Percentiles rank a stretch among this genome's conserved stretches.
Conservation (phyloP, 2,113 vertebrate genomes). For the Phrynosoma platyrhinos region DNA sequence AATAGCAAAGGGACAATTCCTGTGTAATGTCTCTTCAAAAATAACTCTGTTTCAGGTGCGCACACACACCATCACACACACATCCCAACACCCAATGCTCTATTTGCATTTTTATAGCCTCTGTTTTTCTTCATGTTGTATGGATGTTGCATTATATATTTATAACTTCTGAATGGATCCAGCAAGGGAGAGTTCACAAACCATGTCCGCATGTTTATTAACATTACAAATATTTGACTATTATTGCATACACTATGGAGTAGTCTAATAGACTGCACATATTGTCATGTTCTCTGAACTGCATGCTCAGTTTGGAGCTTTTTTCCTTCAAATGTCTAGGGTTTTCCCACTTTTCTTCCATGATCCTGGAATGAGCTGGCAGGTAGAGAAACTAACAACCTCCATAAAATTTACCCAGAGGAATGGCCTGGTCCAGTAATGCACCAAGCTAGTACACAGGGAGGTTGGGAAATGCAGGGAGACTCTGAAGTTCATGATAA, state of each 20-base stretch:
- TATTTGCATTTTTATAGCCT: constrained; percentile 16
- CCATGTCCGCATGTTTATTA: constrained; percentile 28
- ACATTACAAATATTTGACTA: constrained; percentile 43
- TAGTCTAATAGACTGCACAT: background rate
- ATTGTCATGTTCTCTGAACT: background rate
- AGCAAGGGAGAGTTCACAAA: constrained; percentile 30
- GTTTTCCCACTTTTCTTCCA: too few relatives aligned
- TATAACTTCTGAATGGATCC: constrained; percentile 30
- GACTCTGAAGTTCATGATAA: too few relatives aligned
- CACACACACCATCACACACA: background rate
- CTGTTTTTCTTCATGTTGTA: background rate
- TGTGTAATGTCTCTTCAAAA: background rate
- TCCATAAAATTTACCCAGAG: too few relatives aligned
- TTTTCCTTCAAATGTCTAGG: background rate
- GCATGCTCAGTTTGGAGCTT: too few relatives aligned
- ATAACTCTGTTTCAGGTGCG: background rate
- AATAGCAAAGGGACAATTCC: background rate
- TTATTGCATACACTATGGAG: background rate
- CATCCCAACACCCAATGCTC: background rate
- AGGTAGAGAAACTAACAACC: too few relatives aligned
- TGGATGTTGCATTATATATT: background rate
- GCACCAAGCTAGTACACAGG: too few relatives aligned
- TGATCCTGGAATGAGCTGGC: too few relatives aligned
- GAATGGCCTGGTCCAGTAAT: too few relatives aligned
- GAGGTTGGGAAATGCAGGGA: too few relatives aligned